phyloP scores from a whole-genome alignment of 2,113 vertebrate genomes.

The Cinclus mexicanus region DNA sequence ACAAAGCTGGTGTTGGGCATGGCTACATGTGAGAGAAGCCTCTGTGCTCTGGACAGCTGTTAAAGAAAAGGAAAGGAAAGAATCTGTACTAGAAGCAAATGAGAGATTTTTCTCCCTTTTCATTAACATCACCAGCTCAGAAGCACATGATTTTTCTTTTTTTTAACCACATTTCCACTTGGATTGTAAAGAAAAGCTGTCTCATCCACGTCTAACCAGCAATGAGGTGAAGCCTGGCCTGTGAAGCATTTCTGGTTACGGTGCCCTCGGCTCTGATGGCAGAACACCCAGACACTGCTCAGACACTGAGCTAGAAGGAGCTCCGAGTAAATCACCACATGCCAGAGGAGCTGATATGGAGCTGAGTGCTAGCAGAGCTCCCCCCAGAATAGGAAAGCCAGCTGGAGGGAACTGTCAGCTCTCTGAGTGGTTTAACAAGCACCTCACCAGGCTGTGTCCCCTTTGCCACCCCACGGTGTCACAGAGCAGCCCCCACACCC shows the following conservation, averaged over 20 bases:
- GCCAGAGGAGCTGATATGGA: background rate
- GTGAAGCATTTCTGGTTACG: background rate
- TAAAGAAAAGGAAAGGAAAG: background rate
- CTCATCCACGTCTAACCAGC: background rate
- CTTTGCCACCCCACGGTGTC: background rate
- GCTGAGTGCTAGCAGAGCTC: background rate
- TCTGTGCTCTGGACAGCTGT: background rate
- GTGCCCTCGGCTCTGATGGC: background rate
- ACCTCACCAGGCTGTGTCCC: background rate
- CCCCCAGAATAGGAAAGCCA: background rate
- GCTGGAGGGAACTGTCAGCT: background rate
- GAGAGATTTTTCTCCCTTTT: background rate
- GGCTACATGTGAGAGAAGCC: background rate
- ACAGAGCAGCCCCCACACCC: background rate
- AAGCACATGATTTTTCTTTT: background rate
- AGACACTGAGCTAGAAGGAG: background rate
- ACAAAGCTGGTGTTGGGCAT: background rate
- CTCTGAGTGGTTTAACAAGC: background rate
- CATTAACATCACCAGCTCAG: background rate
- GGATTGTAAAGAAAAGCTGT: background rate
- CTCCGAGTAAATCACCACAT: background rate
- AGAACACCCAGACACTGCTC: background rate
- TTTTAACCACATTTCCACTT: slow-evolving; percentile 9
- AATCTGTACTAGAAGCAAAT: background rate
- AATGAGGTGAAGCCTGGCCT: background rate